Evolutionary conservation across 2,888 invertebrate species (phyloP).

Genomic region (Agrochola macilenta): DNA sequence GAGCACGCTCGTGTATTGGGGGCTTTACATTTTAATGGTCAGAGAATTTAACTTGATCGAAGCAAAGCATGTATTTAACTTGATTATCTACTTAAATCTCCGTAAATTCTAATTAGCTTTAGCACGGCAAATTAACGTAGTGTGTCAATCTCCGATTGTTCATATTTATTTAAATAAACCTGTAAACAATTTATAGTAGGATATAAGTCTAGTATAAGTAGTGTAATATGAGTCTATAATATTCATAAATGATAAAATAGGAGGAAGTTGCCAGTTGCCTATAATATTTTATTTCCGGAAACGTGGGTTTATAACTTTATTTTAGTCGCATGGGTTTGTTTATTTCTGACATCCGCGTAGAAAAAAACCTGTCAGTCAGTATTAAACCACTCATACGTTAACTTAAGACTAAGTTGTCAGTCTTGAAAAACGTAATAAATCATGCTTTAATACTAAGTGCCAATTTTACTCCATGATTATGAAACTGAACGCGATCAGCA

Average conservation of each 20-base stretch:
- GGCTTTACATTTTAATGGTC: too few relatives aligned
- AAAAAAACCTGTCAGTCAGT: background rate
- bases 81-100: too few relatives aligned
- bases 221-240: too few relatives aligned
- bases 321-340: background rate
- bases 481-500: too few relatives aligned
- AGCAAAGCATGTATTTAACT: too few relatives aligned
- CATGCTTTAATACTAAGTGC: background rate
- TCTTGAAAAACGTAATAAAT: background rate
- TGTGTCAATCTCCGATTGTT: background rate
- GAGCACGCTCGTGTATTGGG: too few relatives aligned
- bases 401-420: too few relatives aligned
- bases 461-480: too few relatives aligned
- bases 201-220: too few relatives aligned
- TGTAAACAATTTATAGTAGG: background rate
- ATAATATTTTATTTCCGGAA: constrained; percentile 12
- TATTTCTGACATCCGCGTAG: background rate
- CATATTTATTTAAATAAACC: background rate
- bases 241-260: background rate
- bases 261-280: constrained; percentile 17
- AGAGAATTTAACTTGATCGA: too few relatives aligned
- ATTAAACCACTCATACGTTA: background rate
- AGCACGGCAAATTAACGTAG: background rate
- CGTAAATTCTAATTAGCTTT: background rate
- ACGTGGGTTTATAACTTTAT: background rate